Base-by-base conservation (phyloP, 2,113 vertebrate genomes). In the Plotosus lineatus region DNA sequence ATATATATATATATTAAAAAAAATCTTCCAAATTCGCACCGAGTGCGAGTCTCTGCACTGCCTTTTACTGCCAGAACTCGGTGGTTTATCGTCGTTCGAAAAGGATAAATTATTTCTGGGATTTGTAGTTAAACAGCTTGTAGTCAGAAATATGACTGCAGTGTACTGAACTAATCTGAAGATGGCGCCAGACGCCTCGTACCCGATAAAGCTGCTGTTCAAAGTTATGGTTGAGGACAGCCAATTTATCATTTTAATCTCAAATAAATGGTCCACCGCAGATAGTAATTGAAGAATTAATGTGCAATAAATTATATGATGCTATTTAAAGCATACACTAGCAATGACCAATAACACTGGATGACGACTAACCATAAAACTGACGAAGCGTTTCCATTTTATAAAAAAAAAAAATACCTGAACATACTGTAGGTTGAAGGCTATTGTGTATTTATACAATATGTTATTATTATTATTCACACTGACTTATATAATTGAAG, bases 91-190 rank as follows among this genome's bases (percentile, higher is more conserved):
- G 28, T 78, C n/a, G 42, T 66, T 21, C 4, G 40, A 17, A 6
- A 46, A 65, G 26, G 14, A 36, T 51, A 78, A 78, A 28, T 77
- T 73, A 51, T 81, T 85, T 23, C 55, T 78, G 87, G 86, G 83
- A 85, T 60, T 82, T 82, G 87, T 82, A 85, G 79, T 83, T 36
- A 3, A 19, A 12, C 8, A 40, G 15, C 4, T 33, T 74, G 19
- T n/a, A 19, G 10, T 53, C 19, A 51, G 31, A 42, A n/a, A 2
- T 11, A 23, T 51, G 17, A 26, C n/a, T 50, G 51, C 68, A 61
- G 3, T 69, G n/a, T 40, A 1, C 1, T 2, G 0, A 44, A 14
- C 14, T 23, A 55, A 60, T 33, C 84, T 4, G 31, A 38, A 85
- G 84, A 77, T 80, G 81, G 63, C 68, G 73, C 44, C 68, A 81